phyloP scores from a whole-genome alignment of 35 echinoderm and acorn worm species.

The Diadema setosum region DNA sequence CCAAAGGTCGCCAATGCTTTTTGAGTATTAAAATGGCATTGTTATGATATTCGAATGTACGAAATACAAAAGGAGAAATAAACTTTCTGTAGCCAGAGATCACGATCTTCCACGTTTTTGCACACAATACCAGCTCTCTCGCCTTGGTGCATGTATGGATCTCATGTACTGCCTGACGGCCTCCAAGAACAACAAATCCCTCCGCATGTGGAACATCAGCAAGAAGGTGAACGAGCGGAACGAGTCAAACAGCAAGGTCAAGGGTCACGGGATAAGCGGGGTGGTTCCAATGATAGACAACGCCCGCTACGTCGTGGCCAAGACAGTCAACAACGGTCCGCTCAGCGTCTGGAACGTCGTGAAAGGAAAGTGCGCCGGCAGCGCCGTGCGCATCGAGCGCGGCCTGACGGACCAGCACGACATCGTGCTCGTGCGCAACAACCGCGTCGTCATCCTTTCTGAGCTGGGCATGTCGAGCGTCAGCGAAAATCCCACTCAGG shows the following conservation, averaged over 20 bases:
- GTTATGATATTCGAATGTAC: too few relatives aligned
- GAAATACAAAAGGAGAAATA: too few relatives aligned
- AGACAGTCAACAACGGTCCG: constrained; percentile 77
- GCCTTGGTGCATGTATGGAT: constrained; percentile 77
- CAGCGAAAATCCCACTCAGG: constrained; percentile 55
- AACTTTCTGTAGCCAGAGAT: background rate
- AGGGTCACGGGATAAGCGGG: constrained; percentile 40
- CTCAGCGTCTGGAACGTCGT: constrained; percentile 96
- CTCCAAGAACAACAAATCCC: constrained; percentile 59
- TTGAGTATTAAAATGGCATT: too few relatives aligned
- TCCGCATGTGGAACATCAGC: constrained; percentile 96
- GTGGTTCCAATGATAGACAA: constrained; percentile 88
- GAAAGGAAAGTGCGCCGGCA: constrained; percentile 82
- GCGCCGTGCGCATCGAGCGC: constrained; percentile 80
- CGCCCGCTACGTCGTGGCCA: constrained; percentile 90
- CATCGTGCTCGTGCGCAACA: constrained; percentile 70
- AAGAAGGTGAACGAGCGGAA: constrained; percentile 84
- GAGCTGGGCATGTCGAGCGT: constrained; percentile 76
- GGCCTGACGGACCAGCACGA: constrained; percentile 75
- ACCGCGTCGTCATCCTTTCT: constrained; percentile 71
- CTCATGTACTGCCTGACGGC: constrained; percentile 86
- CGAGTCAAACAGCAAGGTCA: background rate
- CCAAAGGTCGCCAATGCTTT: too few relatives aligned
- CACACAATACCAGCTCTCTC: constrained; percentile 90
- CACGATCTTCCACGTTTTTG: background rate